Base-by-base conservation (phyloP, 1,140 invertebrate species). In the Acyrthosiphon pisum region DNA sequence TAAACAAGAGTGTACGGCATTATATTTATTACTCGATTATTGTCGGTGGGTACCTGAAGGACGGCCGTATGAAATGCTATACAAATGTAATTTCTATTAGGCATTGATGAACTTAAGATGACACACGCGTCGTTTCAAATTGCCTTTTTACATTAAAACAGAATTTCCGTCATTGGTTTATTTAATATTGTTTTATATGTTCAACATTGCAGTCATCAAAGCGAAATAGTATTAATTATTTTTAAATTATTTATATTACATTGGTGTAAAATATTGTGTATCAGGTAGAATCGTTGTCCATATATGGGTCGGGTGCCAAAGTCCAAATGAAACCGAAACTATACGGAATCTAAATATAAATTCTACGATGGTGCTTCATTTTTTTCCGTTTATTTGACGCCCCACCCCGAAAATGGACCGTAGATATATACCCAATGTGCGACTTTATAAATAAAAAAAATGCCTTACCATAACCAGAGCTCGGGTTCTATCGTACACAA, bases 361-460 rank as follows among this genome's bases (percentile, higher is more conserved):
- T 84, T 41, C 81, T 50, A 30, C n/a, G 76, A 35, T 50, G 37
- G 89, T 26, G 35, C 41, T 91, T 91, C 30, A 41, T 50, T 50
- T 50, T 48, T 14, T 92, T 53, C 50, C n/a, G 23, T 93, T 84
- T 53, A 48, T 83, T 84, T 81, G 14, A 44, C 89, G 23, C 76
- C 91, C 68, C 68, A 53, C 76, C 91, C 91, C 23, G 41, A 35
- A 83, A 81, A 81, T 50, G 46, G 20, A 91, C 60, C 90, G 30
- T 37, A 50, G 89, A 68, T 44, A 88, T 50, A 35, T 50, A 91
- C 41, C 68, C 90, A 60, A 91, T 68, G 90, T 68, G 90, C 90
- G 91, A 93, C 91, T 93, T 93, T 93, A 93, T 93, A 93, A 93
- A 93, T 93, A 93, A 93, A 89, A 50, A 88, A 90, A 60, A 84